A percentile compares a stretch with the other conserved stretches of the same genome.
Conservation (phyloP, 2,888 invertebrate species). For the Meta bourneti region DNA sequence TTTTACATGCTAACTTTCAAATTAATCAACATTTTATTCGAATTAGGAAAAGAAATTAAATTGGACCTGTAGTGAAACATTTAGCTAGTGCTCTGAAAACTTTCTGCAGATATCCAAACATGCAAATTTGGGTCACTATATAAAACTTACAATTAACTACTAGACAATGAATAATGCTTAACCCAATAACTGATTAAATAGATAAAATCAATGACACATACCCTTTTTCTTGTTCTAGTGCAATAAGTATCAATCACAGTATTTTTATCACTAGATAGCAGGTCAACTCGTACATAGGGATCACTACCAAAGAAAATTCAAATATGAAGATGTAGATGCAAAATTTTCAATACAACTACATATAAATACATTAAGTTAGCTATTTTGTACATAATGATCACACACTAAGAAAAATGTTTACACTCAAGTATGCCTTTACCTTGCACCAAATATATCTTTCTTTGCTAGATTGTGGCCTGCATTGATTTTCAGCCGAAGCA, state of each 20-base stretch:
- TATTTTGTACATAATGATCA: not conserved
- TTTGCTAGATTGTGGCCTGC: slow-evolving; percentile 95
- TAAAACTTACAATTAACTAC: too few species aligned
- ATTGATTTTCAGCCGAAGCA: slow-evolving; percentile 91
- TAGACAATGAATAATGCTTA: too few species aligned
- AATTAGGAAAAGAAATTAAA: too few species aligned
- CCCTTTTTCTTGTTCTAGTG: slow-evolving; percentile 98
- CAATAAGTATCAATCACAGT: slow-evolving; percentile 90
- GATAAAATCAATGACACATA: slow-evolving; percentile 80
- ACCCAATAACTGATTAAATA: not conserved
- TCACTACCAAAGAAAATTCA: slow-evolving; percentile 86
- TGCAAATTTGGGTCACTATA: too few species aligned
- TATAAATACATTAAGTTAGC: not conserved
- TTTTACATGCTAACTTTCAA: too few species aligned
- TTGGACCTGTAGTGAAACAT: too few species aligned
- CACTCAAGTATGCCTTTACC: slow-evolving; percentile 83
- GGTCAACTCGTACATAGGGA: slow-evolving; percentile 96
- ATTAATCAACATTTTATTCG: too few species aligned
- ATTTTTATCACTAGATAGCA: slow-evolving; percentile 89
- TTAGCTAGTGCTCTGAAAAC: too few species aligned
- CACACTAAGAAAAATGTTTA: not conserved
- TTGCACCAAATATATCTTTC: slow-evolving; percentile 99
- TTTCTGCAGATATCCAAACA: too few species aligned
- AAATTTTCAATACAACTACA: not conserved
- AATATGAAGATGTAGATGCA: not conserved